phyloP scores from a whole-genome alignment of 2,888 invertebrate species.

The Auanema freiburgensis region DNA sequence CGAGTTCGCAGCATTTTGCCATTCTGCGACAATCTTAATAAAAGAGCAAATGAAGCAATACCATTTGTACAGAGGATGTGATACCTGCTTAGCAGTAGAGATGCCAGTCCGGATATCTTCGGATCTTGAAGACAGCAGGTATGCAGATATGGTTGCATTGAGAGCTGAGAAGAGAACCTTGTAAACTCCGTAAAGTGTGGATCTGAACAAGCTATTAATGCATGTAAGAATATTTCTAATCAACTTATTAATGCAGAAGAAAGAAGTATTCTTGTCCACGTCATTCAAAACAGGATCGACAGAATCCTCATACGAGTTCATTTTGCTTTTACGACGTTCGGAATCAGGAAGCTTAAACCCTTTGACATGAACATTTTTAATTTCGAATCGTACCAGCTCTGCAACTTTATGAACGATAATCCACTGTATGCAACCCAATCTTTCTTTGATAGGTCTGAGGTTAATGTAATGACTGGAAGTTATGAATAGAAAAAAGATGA shows the following conservation, averaged over 20 bases:
- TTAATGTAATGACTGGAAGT: constrained; percentile 26
- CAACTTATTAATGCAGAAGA: constrained; percentile 12
- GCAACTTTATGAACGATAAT: constrained; percentile 36
- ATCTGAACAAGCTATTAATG: constrained; percentile 14
- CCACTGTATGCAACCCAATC: constrained; percentile 32
- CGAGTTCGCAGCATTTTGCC: constrained; percentile 33
- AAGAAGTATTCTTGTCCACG: constrained; percentile 11
- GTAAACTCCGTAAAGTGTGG: constrained; percentile 31
- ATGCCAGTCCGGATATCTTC: constrained; percentile 11
- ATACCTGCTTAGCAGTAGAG: constrained; percentile 17
- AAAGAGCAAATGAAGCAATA: not conserved
- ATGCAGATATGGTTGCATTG: constrained; percentile 15
- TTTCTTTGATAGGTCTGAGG: constrained; percentile 25
- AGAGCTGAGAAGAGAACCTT: constrained; percentile 34
- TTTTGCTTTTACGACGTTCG: constrained; percentile 20
- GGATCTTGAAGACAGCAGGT: not conserved
- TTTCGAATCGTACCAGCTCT: constrained; percentile 25
- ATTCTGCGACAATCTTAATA: constrained; percentile 21
- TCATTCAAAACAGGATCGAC: constrained; percentile 10
- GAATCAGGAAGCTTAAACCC: constrained; percentile 26
- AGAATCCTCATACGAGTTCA: constrained; percentile 8
- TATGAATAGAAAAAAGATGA: not conserved
- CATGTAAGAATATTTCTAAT: not conserved
- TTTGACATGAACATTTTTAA: not conserved
- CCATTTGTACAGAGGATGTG: not conserved